Conservation (phyloP, 2,888 invertebrate species). For the Apodemia mormo region DNA sequence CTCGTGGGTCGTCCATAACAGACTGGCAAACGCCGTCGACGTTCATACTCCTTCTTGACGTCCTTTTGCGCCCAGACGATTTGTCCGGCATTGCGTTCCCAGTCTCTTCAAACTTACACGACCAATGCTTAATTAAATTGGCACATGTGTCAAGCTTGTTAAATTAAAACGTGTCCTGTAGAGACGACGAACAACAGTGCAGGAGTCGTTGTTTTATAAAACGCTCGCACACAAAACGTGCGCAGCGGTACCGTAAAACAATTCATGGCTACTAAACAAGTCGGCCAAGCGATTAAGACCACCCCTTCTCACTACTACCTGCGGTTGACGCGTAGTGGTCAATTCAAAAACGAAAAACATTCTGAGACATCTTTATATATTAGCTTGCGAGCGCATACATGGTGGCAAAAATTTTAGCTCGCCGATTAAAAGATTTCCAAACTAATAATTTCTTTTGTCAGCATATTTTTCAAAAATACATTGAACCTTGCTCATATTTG, state of each 20-base stretch:
- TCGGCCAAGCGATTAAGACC: background rate
- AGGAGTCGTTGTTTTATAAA: slow-evolving; percentile 36
- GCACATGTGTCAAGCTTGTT: slow-evolving; percentile 32
- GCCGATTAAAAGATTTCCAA: too few species aligned
- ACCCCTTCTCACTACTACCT: slow-evolving; percentile 25
- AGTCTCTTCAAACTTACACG: slow-evolving; percentile 42
- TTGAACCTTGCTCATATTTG: too few species aligned
- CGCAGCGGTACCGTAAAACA: slow-evolving; percentile 35
- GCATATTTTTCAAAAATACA: too few species aligned
- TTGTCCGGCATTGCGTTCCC: slow-evolving; percentile 40
- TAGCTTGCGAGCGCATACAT: too few species aligned
- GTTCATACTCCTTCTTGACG: slow-evolving; percentile 38
- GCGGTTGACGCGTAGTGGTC: slow-evolving; percentile 31
- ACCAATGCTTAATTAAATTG: slow-evolving; percentile 40
- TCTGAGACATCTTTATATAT: slow-evolving; percentile 29
- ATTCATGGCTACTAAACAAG: slow-evolving; percentile 29
- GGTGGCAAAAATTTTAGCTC: too few species aligned
- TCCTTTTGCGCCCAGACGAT: slow-evolving; percentile 39
- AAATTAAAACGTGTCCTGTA: slow-evolving; percentile 34
- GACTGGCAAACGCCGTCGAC: slow-evolving; percentile 38
- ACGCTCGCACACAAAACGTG: slow-evolving; percentile 39
- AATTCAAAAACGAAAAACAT: slow-evolving; percentile 32
- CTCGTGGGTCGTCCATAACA: slow-evolving; percentile 36
- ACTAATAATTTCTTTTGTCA: too few species aligned
- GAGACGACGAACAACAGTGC: slow-evolving; percentile 32